phyloP scores from a whole-genome alignment of 2,888 invertebrate species.

The Deilephila porcellus region DNA sequence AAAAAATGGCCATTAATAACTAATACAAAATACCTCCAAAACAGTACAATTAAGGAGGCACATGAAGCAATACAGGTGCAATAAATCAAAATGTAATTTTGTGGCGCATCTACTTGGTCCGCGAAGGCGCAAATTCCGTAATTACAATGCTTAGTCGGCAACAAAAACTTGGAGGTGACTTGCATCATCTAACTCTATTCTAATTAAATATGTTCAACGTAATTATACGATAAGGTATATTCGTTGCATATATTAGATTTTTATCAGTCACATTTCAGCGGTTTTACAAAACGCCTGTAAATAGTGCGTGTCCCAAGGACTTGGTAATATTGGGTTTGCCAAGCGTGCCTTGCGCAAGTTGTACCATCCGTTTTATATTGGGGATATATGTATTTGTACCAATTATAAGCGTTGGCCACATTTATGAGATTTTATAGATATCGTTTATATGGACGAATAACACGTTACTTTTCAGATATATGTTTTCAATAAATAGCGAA shows the following conservation, averaged over 20 bases:
- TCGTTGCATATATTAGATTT: conserved; percentile 16
- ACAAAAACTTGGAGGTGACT: conserved; percentile 25
- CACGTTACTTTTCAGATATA: no score
- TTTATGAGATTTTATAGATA: no score
- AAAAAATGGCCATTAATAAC: neutral
- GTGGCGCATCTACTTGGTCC: conserved; percentile 35
- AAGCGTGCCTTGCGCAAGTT: neutral
- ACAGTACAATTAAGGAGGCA: neutral
- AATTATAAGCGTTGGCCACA: no score
- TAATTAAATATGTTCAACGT: conserved; percentile 20
- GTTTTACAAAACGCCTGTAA: conserved; percentile 23
- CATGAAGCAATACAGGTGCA: conserved; percentile 36
- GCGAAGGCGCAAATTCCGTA: conserved; percentile 37
- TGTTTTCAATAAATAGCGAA: no score
- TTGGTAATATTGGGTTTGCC: neutral
- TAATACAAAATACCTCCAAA: neutral
- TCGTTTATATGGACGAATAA: no score
- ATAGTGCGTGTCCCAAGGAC: conserved; percentile 23
- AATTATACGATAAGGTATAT: conserved; percentile 18
- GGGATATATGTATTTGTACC: no score
- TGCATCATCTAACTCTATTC: conserved; percentile 15
- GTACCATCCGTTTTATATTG: neutral
- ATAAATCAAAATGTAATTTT: conserved; percentile 48
- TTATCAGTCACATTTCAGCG: conserved; percentile 18
- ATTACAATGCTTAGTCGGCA: conserved; percentile 41